These are phyloP conservation scores for Antheraea mylitta DNA, from an alignment of 1,140 invertebrate species.

Conservation along the genomic window DNA sequence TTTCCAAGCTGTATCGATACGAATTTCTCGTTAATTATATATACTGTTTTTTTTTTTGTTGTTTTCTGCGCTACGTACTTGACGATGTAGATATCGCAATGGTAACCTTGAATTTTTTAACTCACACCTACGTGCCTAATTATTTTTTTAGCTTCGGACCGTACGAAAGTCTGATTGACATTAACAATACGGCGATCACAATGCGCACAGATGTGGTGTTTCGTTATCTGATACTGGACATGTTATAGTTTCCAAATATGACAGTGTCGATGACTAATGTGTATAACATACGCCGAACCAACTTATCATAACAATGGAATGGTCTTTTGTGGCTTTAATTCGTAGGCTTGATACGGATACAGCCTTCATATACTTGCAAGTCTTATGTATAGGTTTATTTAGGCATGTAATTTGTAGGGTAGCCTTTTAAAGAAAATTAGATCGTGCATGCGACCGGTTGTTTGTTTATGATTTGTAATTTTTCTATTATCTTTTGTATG, in stretches of 20 bases:
- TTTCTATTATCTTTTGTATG: too few species aligned
- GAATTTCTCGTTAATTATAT: conserved; percentile 66
- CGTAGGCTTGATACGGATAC: conserved; percentile 34
- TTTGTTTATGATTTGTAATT: too few species aligned
- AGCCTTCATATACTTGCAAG: background rate
- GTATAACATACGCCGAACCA: background rate
- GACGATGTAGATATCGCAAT: conserved; percentile 22
- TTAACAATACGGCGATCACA: conserved; percentile 52
- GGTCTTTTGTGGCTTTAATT: conserved; percentile 28
- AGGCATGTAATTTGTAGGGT: conserved; percentile 27
- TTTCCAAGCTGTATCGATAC: conserved; percentile 56
- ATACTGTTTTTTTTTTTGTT: conserved; percentile 9
- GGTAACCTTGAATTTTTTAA: conserved; percentile 38
- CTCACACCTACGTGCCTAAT: conserved; percentile 29
- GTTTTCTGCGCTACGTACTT: conserved; percentile 39
- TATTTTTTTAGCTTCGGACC: conserved; percentile 41
- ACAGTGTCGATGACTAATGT: conserved; percentile 49
- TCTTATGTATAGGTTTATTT: conserved; percentile 17
- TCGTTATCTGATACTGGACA: conserved; percentile 61
- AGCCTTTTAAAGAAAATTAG: too few species aligned
- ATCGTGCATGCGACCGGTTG: too few species aligned
- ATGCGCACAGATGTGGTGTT: conserved; percentile 54
- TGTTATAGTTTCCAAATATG: conserved; percentile 52
- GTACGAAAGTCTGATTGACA: conserved; percentile 57
- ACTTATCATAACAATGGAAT: conserved; percentile 47